Evolutionary conservation across 2,113 vertebrate species (phyloP), one percentile per base, ranked within the genome.

Genomic region (Actinemys pallida): DNA sequence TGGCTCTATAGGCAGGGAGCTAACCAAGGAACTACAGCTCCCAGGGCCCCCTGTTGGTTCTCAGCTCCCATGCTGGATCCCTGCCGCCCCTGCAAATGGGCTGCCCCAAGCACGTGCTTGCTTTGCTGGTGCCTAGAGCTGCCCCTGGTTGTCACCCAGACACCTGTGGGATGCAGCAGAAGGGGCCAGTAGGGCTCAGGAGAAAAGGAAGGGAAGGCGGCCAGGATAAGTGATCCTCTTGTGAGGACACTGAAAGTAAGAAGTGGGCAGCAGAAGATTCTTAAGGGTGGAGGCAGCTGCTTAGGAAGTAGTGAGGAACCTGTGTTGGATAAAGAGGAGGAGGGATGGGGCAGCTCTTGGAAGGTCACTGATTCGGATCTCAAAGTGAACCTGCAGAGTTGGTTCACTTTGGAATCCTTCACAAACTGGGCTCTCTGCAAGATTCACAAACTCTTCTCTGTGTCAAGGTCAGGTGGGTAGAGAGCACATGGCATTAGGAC

Each of bases 361-460:
- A 90, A 92, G 4, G 53, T 89, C 25, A 62, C 92, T 62, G 53
- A 79, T 95, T 79, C 0, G 0, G 16, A 10, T 31, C 72, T 97
- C 56, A 50, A 75, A 92, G 75, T 92, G 94, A 87, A 87, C 19
- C n/a, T 72, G 35, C n/a, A 72, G 17, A 19, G 8, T 87, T 94
- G 87, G 24, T 65, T 95, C 35, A 75, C 72, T 96, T 94, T 94
- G 75, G 50, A 87, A 50, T 95, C 42, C 53, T 88, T 85, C n/a
- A 13, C 0, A 2, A 88, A 22, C n/a, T 0, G 47, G 94, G 96
- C 94, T 91, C 53, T 52, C 86, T 90, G 95, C 95, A 96, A 96
- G 92, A 93, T 93, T 97, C 94, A 94, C 53, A 86, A 94, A 90
- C 95, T 95, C 93, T 94, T 95, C 1, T 0, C 27, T 0, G 3